phyloP scores from a whole-genome alignment of 2,797 vertebrate genomes.

The Lepilemur septentrionalis region DNA sequence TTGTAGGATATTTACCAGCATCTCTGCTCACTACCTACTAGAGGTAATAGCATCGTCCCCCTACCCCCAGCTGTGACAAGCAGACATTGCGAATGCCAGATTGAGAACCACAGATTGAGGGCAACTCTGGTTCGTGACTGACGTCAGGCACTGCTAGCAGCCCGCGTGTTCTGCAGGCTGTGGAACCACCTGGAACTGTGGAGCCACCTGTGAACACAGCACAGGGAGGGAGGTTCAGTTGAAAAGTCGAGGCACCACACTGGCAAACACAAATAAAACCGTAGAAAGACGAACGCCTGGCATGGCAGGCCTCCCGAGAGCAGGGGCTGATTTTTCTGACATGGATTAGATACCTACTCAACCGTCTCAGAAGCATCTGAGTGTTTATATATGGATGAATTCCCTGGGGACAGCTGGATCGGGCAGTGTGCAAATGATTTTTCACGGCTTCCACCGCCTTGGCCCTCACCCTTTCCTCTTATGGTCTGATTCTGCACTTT shows the following conservation, averaged over 20 bases:
- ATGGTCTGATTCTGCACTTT: background rate
- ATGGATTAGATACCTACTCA: background rate
- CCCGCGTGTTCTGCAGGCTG: background rate
- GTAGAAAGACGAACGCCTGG: background rate
- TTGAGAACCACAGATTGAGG: background rate
- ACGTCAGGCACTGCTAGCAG: background rate
- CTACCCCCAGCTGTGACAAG: background rate
- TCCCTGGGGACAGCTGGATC: background rate
- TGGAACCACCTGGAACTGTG: background rate
- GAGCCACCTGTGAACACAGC: background rate
- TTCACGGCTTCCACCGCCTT: background rate
- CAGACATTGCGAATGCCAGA: background rate
- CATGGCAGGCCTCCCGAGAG: background rate
- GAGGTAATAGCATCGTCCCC: too few species aligned
- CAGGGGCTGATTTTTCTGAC: background rate
- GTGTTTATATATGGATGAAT: background rate
- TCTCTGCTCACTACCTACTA: background rate
- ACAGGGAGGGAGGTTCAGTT: background rate
- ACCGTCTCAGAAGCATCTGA: background rate
- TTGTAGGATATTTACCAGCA: background rate
- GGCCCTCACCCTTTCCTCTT: background rate
- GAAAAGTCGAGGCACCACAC: background rate
- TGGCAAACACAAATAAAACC: background rate
- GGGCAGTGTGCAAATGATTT: background rate
- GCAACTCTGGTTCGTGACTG: background rate